Base-by-base conservation (phyloP, 2,113 vertebrate genomes). In the Tympanuchus pallidicinctus region DNA sequence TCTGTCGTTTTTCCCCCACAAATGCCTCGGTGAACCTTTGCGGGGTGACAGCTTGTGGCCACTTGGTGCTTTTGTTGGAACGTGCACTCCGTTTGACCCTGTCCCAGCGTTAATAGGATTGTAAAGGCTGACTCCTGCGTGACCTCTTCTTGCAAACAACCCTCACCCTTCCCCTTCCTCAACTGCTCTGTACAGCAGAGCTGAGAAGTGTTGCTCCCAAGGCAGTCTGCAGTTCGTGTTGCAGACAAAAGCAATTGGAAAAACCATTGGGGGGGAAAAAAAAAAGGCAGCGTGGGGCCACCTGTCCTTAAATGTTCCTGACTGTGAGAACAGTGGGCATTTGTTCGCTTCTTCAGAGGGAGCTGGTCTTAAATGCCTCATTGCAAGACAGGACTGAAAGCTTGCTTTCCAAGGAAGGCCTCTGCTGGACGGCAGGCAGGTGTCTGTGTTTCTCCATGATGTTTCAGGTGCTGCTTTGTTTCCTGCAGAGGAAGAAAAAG, bases 31-130 rank as follows among this genome's bases (percentile, higher is more conserved):
- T 71, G 88, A 72, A 92, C 95, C 82, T 85, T 92, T 36, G 78
- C 86, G 50, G 94, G 89, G 89, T 93, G 96, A 91, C 89, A 96
- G 96, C 90, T 86, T 92, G 91, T 87, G 92, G 95, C 92, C 96
- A 95, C 95, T 96, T 95, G 94, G 92, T 90, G 95, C 95, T 74
- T 92, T 91, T 77, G 95, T 81, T 92, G 86, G 85, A 75, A 79
- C 93, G 85, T 97, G 97, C 96, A 96, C 97, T 97, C 91, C 84
- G 9, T 60, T 92, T 97, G 97, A 97, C 97, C 97, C 96, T 96
- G 93, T 91, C 93, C 61, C 87, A 50, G 88, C 93, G 95, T 95
- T 97, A 97, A 97, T 96, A 90, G 95, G 96, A 97, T 97, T 97
- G 97, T 94, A 95, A 92, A 96, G 92, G 89, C 93, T 97, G 97